These are phyloP conservation scores for Metacarcinus magister DNA, from an alignment of 2,888 invertebrate genomes.

Conservation along the genomic window DNA sequence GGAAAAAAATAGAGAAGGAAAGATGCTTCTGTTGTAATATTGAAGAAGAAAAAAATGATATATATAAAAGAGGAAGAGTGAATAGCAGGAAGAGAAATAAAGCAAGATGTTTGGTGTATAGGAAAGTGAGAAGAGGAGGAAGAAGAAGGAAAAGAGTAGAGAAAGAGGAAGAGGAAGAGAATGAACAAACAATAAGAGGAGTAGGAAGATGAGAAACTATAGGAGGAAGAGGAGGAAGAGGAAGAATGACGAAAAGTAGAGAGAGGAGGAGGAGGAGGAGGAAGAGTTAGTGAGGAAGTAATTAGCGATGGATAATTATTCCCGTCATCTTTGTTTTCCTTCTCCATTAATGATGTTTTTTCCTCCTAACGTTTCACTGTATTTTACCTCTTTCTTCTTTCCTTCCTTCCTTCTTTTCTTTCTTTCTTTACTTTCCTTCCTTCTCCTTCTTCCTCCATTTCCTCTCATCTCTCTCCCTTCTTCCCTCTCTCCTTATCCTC, in stretches of 20 bases:
- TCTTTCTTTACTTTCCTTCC: background rate
- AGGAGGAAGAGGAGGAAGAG: background rate
- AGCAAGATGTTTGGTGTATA: background rate
- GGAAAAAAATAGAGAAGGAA: background rate
- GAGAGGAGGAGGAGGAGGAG: background rate
- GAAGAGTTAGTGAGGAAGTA: background rate
- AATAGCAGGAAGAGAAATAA: background rate
- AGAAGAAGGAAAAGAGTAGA: background rate
- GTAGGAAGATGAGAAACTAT: background rate
- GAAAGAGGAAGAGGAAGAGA: background rate
- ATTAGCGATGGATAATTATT: background rate
- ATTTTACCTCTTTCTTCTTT: background rate
- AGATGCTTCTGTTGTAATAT: background rate
- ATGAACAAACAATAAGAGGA: too few species aligned
- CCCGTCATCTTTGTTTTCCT: constrained; percentile 1
- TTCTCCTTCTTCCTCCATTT: background rate
- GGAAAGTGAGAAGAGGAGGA: background rate
- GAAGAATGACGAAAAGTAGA: background rate
- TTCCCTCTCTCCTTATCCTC: too few species aligned
- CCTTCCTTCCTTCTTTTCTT: background rate
- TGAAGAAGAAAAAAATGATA: background rate
- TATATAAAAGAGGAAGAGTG: background rate
- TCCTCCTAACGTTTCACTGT: background rate
- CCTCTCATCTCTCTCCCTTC: background rate
- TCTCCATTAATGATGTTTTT: constrained; percentile 21